phyloP scores from a whole-genome alignment of 2,888 invertebrate species.

The Poecilus cupreus region DNA sequence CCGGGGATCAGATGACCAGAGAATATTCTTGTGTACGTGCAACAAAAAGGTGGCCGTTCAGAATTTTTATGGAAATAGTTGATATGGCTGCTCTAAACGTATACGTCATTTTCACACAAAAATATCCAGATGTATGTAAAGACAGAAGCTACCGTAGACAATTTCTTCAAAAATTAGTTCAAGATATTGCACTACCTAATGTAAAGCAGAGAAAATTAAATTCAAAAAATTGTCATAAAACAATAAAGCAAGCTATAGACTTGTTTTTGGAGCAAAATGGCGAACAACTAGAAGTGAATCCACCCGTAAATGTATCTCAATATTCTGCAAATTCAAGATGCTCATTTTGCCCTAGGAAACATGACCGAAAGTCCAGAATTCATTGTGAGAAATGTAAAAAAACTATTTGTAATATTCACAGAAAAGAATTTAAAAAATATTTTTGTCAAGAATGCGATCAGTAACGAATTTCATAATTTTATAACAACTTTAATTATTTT shows the following conservation, averaged over 20 bases:
- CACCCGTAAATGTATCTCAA: too few species aligned
- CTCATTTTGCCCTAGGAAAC: too few species aligned
- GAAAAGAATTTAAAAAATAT: slow-evolving; percentile 15
- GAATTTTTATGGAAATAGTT: slow-evolving; percentile 41
- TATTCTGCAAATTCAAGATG: background rate
- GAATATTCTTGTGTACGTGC: slow-evolving; percentile 40
- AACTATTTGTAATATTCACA: slow-evolving; percentile 5
- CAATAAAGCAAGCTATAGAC: background rate
- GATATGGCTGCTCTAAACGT: slow-evolving; percentile 49
- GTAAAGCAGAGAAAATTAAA: background rate
- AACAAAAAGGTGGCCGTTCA: slow-evolving; percentile 48
- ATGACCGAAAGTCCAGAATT: slow-evolving; percentile 16
- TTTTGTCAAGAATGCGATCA: slow-evolving; percentile 14
- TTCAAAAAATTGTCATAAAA: background rate
- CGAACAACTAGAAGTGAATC: too few species aligned
- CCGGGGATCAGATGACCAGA: slow-evolving; percentile 41
- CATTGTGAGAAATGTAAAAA: background rate
- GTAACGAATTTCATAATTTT: too few species aligned
- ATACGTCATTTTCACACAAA: slow-evolving; percentile 29
- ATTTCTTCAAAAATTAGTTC: too few species aligned
- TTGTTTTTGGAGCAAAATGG: too few species aligned
- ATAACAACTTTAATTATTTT: background rate
- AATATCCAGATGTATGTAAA: slow-evolving; percentile 47
- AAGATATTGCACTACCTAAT: slow-evolving; percentile 6
- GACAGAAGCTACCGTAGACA: too few species aligned